Base-by-base conservation (phyloP, 2,797 vertebrate species). In the Ptychadena robeensis region DNA sequence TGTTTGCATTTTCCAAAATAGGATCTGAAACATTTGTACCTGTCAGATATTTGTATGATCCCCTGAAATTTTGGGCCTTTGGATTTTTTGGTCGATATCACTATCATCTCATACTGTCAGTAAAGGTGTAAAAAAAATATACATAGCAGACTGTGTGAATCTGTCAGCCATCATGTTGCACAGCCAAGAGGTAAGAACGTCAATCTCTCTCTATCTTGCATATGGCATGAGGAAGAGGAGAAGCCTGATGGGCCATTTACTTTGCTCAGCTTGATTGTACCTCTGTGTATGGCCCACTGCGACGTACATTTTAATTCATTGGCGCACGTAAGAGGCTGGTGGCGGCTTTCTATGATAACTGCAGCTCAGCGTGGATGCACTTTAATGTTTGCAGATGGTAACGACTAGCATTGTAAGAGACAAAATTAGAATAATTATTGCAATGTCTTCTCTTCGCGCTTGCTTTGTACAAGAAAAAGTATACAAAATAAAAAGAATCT, bases 171-270 rank as follows among this genome's bases (percentile, higher is more conserved):
- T 53, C 18, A 22, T 53, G 18, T 53, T 7, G 44, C 22, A n/a
- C 44, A 53, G 37, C 11, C 4, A 9, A 38, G 2, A 53, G 4
- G 22, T 53, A 53, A 22, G 18, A 53, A 22, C 18, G 5, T 53
- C 44, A 22, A n/a, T 53, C 44, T 53, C 18, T 53, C 18, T 5
- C 15, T 9, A 53, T 32, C 65, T 68, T 31, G 48, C 48, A 70
- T 70, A 70, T 40, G 48, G 77, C 66, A 14, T 70, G n/a, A 27
- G 38, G 38, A 34, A 32, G 4, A 48, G 9, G 10, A 35, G 66
- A 61, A n/a, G 48, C 77, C 77, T 79, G 67, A 32, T 70, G 77
- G 66, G 76, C 38, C 70, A 79, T 70, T 68, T 79, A 38, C 77
- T 79, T 27, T n/a, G 18, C 66, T 10, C 66, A 53, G 44, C 32